A percentile compares a stretch with the other conserved stretches of the same genome.
Conservation (phyloP, 2,797 vertebrate genomes). For the Girardinus metallicus region DNA sequence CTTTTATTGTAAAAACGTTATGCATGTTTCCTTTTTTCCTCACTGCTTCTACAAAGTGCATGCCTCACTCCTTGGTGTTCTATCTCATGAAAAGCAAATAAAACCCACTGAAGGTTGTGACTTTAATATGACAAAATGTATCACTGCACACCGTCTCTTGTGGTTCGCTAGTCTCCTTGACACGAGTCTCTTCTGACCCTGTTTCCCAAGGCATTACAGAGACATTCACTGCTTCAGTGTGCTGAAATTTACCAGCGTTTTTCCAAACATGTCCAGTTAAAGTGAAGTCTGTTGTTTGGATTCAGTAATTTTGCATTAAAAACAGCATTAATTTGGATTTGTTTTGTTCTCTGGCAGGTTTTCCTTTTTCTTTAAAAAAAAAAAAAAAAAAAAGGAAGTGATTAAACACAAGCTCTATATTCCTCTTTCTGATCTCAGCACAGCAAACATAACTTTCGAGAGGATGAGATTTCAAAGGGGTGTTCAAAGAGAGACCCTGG, state of each 20-base stretch:
- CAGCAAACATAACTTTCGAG: constrained; percentile 61
- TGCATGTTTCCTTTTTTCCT: background rate
- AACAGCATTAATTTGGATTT: constrained; percentile 19
- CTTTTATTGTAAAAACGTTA: background rate
- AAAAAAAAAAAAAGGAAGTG: constrained; percentile 22
- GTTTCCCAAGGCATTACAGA: constrained; percentile 52
- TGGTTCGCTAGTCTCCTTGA: constrained; percentile 65
- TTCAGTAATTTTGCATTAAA: constrained; percentile 11
- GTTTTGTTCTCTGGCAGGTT: constrained; percentile 20
- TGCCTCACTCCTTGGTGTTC: background rate
- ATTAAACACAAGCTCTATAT: constrained; percentile 28
- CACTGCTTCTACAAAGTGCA: background rate
- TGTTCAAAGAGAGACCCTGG: no score
- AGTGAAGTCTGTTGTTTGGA: constrained; percentile 25
- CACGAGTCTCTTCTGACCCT: constrained; percentile 47
- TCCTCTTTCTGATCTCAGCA: constrained; percentile 31
- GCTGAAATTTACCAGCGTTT: constrained; percentile 13
- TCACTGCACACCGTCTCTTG: constrained; percentile 45
- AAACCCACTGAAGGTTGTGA: background rate
- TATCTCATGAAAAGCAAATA: background rate
- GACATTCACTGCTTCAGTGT: constrained; percentile 41
- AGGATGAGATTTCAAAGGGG: no score
- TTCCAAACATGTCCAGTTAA: constrained; percentile 15
- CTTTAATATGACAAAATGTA: background rate
- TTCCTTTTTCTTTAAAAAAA: no score